Conservation (phyloP, 1,140 invertebrate genomes). For the Drosophila ercepeae region DNA sequence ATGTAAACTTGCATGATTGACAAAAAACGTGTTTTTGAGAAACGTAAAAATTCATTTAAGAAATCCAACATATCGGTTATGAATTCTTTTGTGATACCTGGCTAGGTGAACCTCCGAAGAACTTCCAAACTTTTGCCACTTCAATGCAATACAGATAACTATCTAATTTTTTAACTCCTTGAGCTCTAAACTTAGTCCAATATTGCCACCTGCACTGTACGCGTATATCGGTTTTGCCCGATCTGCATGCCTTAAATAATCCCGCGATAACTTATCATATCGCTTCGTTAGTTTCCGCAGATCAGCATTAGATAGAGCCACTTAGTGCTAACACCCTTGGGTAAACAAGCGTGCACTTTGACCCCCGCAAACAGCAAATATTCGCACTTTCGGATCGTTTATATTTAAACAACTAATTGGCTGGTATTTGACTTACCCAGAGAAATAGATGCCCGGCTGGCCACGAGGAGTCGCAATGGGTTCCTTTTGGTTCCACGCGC, state of each 20-base stretch:
- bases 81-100: too few species aligned
- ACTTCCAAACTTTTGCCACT: neutral
- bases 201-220: conserved; percentile 20
- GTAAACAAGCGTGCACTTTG: conserved; percentile 39
- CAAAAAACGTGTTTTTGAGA: too few species aligned
- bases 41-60: too few species aligned
- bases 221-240: conserved; percentile 10
- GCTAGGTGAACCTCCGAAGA: too few species aligned
- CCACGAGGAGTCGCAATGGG: neutral
- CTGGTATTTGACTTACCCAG: conserved; percentile 8
- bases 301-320: conserved; percentile 30
- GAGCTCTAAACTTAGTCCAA: neutral
- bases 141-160: neutral
- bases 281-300: conserved; percentile 28
- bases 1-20: neutral
- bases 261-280: conserved; percentile 59
- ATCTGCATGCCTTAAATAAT: conserved; percentile 45
- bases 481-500: conserved; percentile 34
- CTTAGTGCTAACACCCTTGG: conserved; percentile 6
- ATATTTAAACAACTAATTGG: conserved; percentile 1
- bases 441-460: too few species aligned
- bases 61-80: too few species aligned
- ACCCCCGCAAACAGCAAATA: conserved; percentile 14
- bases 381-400: neutral
- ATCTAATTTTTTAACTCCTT: neutral